Base-by-base conservation (phyloP, 2,113 vertebrate species). In the Rhabdornis inornatus region DNA sequence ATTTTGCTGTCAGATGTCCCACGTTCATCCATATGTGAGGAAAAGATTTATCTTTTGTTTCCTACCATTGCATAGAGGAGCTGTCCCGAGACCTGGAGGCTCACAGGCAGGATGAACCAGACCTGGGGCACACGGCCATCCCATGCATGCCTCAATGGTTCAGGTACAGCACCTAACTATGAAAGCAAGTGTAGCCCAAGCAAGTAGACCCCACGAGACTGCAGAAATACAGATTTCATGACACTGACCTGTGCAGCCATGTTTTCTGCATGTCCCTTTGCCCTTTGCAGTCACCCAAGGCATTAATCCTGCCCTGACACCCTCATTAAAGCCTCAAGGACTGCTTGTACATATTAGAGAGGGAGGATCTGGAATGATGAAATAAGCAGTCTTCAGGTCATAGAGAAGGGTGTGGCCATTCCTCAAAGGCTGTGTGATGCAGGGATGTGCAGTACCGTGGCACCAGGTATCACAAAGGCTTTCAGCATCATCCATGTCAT, bases 11-110 rank as follows among this genome's bases (percentile, higher is more conserved):
- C 83, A 75, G 13, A 28, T 49, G 21, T 42, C 44, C n/a, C 11
- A 2, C 13, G 0, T 79, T 75, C 61, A 52, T 40, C 45, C 2
- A 0, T 40, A 45, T 13, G 23, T 35, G 60, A 42, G 0, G 6
- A 78, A 52, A 1, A 2, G 52, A 50, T 85, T 40, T 63, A 16
- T 55, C 47, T 65, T 86, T 83, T 64, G 16, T 83, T 39, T 63
- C 25, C 47, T 47, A 2, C 28, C 17, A 2, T 9, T 65, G 68
- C 49, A 87, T 8, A 39, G 72, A 74, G 45, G 21, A 70, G 44
- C 57, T 68, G 3, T 35, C 28, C 49, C 4, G 3, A 53, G 39
- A 50, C 25, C 55, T 81, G 61, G 33, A n/a, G n/a, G 24, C 56
- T 81, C 68, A 2, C 4, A 40, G 74, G 50, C 6, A 1, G 8